Conservation (phyloP, 2,797 vertebrate genomes). For the Gallirallus australis region DNA sequence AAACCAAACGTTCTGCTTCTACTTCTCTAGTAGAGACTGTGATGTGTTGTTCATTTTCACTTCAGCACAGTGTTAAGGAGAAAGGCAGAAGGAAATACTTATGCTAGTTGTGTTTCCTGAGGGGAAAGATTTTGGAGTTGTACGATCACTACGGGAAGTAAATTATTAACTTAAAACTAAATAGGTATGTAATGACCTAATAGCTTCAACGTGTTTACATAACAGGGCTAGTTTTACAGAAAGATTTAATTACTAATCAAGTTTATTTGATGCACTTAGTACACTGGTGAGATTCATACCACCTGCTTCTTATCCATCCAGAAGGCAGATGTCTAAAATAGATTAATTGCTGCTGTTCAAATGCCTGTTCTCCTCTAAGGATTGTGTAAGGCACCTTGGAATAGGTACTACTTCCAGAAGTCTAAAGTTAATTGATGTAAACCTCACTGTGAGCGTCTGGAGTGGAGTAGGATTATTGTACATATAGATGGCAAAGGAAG, state of each 20-base stretch:
- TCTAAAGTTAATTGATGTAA: background rate
- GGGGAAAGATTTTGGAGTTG: background rate
- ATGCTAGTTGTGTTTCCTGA: background rate
- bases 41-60: background rate
- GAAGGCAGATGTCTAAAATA: background rate
- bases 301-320: background rate
- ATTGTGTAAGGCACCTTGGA: background rate
- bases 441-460: background rate
- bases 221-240: background rate
- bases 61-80: background rate
- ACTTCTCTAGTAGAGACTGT: accelerated
- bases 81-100: background rate
- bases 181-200: background rate
- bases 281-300: background rate
- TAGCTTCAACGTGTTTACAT: background rate
- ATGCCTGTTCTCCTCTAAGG: background rate
- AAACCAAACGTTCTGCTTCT: background rate
- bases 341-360: background rate
- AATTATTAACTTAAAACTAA: background rate
- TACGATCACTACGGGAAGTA: background rate
- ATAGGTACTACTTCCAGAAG: background rate
- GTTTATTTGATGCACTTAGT: background rate
- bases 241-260: background rate
- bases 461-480: background rate
- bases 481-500: background rate